Evolutionary conservation across 2,797 vertebrate genomes (phyloP), one percentile per base, ranked within the genome.

Genomic region (Poecilia picta): DNA sequence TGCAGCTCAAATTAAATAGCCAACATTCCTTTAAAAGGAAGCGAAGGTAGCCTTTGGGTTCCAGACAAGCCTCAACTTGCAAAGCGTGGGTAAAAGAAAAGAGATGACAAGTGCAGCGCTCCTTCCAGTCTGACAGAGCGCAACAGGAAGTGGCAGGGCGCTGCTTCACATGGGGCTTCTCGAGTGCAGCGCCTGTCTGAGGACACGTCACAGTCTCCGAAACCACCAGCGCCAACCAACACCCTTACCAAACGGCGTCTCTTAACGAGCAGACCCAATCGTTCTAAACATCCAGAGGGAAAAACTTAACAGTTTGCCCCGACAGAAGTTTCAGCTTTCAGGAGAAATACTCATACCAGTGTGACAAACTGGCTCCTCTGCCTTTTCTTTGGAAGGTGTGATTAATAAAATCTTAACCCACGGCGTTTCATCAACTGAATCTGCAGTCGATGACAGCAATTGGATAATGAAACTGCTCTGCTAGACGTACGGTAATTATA

Each of bases 21-120:
- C 89, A 90, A 91, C 94, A 94, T 93, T 95, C 94, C 94, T 95
- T 91, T 92, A 93, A 94, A 93, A 92, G 89, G 91, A 93, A 95
- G 88, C 91, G 87, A 92, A 89, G 93, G 91, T 92, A 91, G 93
- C 92, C 92, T 89, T 91, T 91, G 88, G 90, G 93, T 89, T 92
- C 71, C 79, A 91, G 91, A 92, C 95, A 95, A 91, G 94, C 81
- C 90, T 76, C 82, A 81, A 94, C 94, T 93, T 89, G 93, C 89
- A 91, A 86, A 89, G 89, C 3, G 73, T 78, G 75, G 78, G 13
- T 77, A 84, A 77, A 59, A 80, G 78, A 55, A 66, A 59, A 72
- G 79, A 79, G 85, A 84, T 81, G 88, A 91, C 92, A 92, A 93
- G 92, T 93, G 91, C 91, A 87, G 77, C 39, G 84, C 88, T 93